Evolutionary conservation across 2,888 invertebrate genomes (phyloP), one percentile per base, ranked within the genome.

Genomic region (Hoplodrina blanda): DNA sequence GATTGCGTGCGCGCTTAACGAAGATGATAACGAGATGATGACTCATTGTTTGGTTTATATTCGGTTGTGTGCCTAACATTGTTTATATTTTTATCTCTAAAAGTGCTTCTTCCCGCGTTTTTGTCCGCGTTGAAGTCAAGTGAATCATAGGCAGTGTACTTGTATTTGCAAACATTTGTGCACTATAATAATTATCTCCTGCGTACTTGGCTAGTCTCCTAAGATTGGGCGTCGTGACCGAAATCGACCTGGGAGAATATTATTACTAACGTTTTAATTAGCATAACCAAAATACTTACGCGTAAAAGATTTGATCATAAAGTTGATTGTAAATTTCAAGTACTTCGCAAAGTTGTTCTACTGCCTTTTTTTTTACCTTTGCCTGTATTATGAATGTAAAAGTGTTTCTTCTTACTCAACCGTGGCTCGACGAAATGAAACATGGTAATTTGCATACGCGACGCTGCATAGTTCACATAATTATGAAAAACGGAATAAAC

Each of bases 391-490:
- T 41, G 62, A 65, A 73, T 46, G 44, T 62, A 65, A 65, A 73
- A 59, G 78, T 65, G 50, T 57, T 56, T 44, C 59, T 71, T 72
- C 52, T 67, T 76, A 65, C 79, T 50, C 57, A 76, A 73, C 46
- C 57, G 37, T 59, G 53, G 62, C 57, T 79, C 54, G 44, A 54
- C 61, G 50, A 20, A 64, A 61, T 53, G 49, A 65, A 50, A 53
- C 50, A 54, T 59, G 37, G 19, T 44, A n/a, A 62, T 78, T 73
- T 76, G 73, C 50, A 76, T 65, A 59, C 30, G 44, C n/a, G 46
- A 56, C 64, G 49, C 13, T 37, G 10, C 11, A 50, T 6, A 46
- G 53, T 17, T 41, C 20, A 52, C 37, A 37, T 37, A 10, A 37
- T 37, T 37, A 25, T 10, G 11, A 11, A 37, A 7, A 37, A 37